These are phyloP conservation scores for Synergus japonicus DNA, from an alignment of 2,888 invertebrate species.

Conservation along the genomic window DNA sequence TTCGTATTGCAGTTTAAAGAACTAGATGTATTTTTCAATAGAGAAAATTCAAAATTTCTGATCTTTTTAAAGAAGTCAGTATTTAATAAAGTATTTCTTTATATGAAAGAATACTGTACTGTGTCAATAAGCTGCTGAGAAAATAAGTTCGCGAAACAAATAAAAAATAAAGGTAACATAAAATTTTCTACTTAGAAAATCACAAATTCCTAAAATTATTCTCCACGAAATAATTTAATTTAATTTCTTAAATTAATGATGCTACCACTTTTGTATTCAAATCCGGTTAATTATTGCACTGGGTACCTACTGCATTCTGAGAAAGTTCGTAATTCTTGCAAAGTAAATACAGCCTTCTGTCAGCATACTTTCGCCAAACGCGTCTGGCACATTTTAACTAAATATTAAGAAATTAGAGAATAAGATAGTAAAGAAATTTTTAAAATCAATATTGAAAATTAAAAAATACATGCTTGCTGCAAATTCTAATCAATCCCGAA, in stretches of 20 bases:
- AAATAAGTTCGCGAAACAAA: too few species aligned
- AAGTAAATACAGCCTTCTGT: conserved; percentile 25
- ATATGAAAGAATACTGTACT: too few species aligned
- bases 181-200: too few species aligned
- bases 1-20: too few species aligned
- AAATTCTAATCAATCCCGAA: not conserved
- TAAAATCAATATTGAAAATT: not conserved
- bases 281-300: not conserved
- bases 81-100: too few species aligned
- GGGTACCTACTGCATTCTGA: conserved; percentile 6
- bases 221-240: not conserved
- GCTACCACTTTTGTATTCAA: not conserved
- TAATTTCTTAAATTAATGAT: not conserved
- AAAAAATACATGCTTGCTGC: not conserved
- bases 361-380: conserved; percentile 55
- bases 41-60: too few species aligned
- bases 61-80: too few species aligned
- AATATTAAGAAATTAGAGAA: conserved; percentile 51
- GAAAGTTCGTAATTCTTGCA: conserved; percentile 49
- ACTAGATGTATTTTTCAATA: too few species aligned
- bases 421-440: conserved; percentile 21
- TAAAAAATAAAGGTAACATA: too few species aligned
- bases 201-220: not conserved
- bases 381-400: conserved; percentile 51
- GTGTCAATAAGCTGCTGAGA: too few species aligned